Percentiles rank a stretch among this genome's conserved stretches.
Evolutionary conservation across 2,797 vertebrate genomes (phyloP).

Genomic region (Melanogrammus aeglefinus): DNA sequence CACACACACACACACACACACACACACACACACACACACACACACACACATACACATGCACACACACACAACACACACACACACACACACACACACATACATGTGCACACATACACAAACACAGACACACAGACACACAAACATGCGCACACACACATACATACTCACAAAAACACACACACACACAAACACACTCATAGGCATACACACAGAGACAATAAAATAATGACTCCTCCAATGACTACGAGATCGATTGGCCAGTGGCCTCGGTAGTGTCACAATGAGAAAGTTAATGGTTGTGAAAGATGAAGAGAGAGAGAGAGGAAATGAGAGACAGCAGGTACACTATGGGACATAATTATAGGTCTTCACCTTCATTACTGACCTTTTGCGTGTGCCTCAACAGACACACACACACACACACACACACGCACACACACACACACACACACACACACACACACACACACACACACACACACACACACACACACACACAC

Average conservation of each 20-base stretch:
- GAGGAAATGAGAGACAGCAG: slow-evolving; percentile 5
- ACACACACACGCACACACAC: not conserved
- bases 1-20: no score
- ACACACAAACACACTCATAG: not conserved
- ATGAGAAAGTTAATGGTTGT: slow-evolving; percentile 22
- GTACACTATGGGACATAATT: not conserved
- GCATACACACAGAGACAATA: slow-evolving; percentile 21
- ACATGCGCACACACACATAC: no score
- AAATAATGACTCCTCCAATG: slow-evolving; percentile 51
- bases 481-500: not conserved
- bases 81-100: no score
- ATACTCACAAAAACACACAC: not conserved
- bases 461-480: not conserved
- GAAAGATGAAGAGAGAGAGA: slow-evolving; percentile 6
- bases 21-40: no score
- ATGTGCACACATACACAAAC: no score
- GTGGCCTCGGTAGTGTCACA: slow-evolving; percentile 33
- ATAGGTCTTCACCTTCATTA: slow-evolving; percentile 6
- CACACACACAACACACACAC: not conserved
- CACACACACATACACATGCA: no score
- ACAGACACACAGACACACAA: not conserved
- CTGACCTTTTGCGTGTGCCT: not conserved
- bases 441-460: not conserved
- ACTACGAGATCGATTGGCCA: slow-evolving; percentile 52
- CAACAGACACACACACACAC: not conserved